These are phyloP conservation scores for Perca flavescens DNA, from an alignment of 2,113 vertebrate genomes.

Conservation along the genomic window DNA sequence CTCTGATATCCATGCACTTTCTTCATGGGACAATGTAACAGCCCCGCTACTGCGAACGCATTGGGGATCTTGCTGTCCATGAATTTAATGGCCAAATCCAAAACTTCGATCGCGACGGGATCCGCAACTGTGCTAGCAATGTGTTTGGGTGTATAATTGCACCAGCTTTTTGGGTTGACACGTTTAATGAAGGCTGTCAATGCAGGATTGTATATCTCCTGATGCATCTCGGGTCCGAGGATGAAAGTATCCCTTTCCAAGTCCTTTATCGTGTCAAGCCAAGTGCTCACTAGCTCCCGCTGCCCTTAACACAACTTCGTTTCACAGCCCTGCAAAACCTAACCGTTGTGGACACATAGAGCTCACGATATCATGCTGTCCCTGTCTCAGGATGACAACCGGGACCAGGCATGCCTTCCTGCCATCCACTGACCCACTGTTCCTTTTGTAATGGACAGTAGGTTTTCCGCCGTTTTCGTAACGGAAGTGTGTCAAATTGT, in stretches of 20 bases:
- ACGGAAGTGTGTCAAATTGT: not conserved
- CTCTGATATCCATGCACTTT: not conserved
- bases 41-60: not conserved
- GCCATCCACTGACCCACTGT: not conserved
- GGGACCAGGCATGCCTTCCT: not conserved
- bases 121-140: not conserved
- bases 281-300: not conserved
- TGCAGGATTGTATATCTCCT: not conserved
- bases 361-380: not conserved
- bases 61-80: not conserved
- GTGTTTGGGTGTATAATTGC: not conserved
- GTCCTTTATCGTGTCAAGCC: not conserved
- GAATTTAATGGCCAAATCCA: not conserved
- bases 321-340: conserved; percentile 4
- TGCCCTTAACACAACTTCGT: not conserved
- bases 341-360: conserved; percentile 3
- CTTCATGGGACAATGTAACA: not conserved
- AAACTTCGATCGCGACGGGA: not conserved
- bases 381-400: not conserved
- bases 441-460: not conserved
- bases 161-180: not conserved
- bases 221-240: not conserved
- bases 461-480: not conserved
- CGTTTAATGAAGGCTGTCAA: not conserved
- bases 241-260: not conserved